phyloP scores from a whole-genome alignment of 2,888 invertebrate genomes.

The Cryptocheilus praepositus region DNA sequence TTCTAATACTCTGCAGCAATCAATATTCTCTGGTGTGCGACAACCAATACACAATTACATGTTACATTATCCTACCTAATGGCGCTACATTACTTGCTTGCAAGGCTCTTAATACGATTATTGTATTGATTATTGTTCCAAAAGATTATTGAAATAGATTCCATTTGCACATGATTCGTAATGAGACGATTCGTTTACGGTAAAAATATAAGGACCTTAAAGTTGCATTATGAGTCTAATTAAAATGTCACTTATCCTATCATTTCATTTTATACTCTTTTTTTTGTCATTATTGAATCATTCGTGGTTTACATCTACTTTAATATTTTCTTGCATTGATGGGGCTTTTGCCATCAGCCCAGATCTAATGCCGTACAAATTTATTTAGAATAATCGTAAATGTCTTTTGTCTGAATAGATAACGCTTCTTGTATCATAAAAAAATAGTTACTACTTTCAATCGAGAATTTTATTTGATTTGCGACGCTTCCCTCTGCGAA shows the following conservation, averaged over 20 bases:
- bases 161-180: constrained; percentile 26
- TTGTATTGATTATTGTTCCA: constrained; percentile 54
- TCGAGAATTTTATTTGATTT: neutral
- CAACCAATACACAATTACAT: constrained; percentile 47
- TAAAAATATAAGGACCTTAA: constrained; percentile 50
- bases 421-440: constrained; percentile 23
- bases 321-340: constrained; percentile 50
- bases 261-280: constrained; percentile 31
- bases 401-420: constrained; percentile 30
- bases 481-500: constrained; percentile 15
- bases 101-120: constrained; percentile 49
- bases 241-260: constrained; percentile 43
- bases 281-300: constrained; percentile 28
- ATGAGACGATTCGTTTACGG: constrained; percentile 25
- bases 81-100: constrained; percentile 33
- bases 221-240: constrained; percentile 40
- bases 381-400: constrained; percentile 33
- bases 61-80: constrained; percentile 41
- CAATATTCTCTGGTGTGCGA: constrained; percentile 45
- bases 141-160: constrained; percentile 43
- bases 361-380: constrained; percentile 54
- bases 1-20: constrained; percentile 43
- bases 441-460: constrained; percentile 30
- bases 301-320: constrained; percentile 27
- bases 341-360: constrained; percentile 47